Conservation (phyloP, 2,113 vertebrate genomes). For the Pachypanchax playfairii region DNA sequence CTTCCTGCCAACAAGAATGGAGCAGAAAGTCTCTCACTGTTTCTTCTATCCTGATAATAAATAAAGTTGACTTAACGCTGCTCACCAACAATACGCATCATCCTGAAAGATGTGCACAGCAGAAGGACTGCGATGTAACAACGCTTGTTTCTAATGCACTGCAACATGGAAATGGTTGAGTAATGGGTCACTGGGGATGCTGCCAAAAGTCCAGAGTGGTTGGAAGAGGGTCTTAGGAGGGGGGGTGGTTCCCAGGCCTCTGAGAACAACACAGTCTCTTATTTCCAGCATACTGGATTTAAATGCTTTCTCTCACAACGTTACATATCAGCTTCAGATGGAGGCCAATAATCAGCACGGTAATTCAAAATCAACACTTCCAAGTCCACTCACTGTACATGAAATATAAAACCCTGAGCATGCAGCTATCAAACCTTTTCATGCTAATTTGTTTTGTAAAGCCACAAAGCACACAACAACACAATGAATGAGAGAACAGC, state of each 20-base stretch:
- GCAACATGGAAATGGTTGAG: conserved; percentile 22
- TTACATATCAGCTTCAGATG: conserved; percentile 32
- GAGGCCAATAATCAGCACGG: conserved; percentile 8
- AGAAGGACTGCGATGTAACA: conserved; percentile 5
- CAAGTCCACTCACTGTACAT: neutral
- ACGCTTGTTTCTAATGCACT: neutral
- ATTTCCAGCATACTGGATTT: conserved; percentile 49
- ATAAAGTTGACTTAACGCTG: conserved; percentile 24
- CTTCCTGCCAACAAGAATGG: conserved; percentile 71
- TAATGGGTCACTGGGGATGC: conserved; percentile 40
- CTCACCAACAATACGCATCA: conserved; percentile 16
- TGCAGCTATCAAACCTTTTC: conserved; percentile 5
- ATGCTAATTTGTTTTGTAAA: conserved; percentile 18
- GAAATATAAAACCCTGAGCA: neutral
- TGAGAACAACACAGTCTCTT: conserved; percentile 60
- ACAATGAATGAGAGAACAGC: conserved; percentile 18
- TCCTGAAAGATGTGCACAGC: conserved; percentile 16
- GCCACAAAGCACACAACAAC: neutral
- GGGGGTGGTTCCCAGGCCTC: conserved; percentile 69
- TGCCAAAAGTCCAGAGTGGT: conserved; percentile 69
- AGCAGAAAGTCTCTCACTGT: conserved; percentile 44
- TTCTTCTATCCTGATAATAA: conserved; percentile 43
- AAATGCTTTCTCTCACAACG: conserved; percentile 35
- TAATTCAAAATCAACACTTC: conserved; percentile 15
- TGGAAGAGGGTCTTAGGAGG: conserved; percentile 47